Conservation (phyloP, 2,113 vertebrate species). For the Calidris pygmaea region DNA sequence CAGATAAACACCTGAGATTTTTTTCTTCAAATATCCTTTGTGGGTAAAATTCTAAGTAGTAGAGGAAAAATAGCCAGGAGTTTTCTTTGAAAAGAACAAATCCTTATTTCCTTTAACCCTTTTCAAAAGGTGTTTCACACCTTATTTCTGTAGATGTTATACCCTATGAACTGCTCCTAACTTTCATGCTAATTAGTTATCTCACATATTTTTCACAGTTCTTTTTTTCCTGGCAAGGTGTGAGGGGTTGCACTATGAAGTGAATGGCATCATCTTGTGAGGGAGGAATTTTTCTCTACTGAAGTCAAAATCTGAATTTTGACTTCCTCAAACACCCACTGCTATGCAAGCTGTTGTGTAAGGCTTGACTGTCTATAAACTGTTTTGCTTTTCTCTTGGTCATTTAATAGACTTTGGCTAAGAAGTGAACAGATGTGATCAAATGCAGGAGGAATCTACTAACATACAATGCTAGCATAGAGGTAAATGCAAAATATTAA, state of each 20-base stretch:
- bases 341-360: background rate
- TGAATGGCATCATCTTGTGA: background rate
- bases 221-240: background rate
- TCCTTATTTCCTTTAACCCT: background rate
- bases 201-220: background rate
- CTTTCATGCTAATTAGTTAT: background rate
- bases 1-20: background rate
- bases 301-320: background rate
- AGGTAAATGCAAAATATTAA: background rate
- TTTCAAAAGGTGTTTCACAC: background rate
- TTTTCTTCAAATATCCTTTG: background rate
- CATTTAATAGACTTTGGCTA: background rate
- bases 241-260: background rate
- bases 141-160: background rate
- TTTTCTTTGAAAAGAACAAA: background rate
- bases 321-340: background rate
- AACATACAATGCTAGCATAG: background rate
- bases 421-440: background rate
- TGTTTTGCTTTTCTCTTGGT: background rate
- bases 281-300: background rate
- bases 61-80: background rate
- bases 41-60: background rate
- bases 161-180: background rate
- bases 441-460: background rate
- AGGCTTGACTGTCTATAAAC: background rate